phyloP scores from a whole-genome alignment of 2,888 invertebrate genomes.

The Alloscopus bannaensis region DNA sequence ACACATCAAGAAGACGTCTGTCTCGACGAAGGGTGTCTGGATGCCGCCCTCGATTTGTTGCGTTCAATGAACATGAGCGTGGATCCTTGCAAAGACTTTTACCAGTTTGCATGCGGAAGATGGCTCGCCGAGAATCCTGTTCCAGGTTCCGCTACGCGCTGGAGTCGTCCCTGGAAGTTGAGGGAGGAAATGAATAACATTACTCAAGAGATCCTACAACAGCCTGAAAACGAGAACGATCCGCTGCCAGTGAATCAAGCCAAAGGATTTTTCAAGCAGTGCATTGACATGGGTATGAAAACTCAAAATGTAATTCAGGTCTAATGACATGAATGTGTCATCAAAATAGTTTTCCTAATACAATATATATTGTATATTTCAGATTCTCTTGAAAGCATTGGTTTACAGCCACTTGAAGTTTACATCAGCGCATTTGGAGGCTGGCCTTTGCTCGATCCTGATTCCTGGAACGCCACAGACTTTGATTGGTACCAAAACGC shows the following conservation, averaged over 20 bases:
- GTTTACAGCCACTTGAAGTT: conserved; percentile 43
- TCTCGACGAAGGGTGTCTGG: conserved; percentile 55
- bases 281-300: conserved; percentile 57
- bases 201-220: conserved; percentile 67
- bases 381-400: conserved; percentile 59
- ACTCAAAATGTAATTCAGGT: too few relatives aligned
- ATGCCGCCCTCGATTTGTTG: conserved; percentile 64
- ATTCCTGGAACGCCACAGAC: conserved; percentile 37
- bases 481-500: conserved; percentile 56
- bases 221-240: conserved; percentile 50
- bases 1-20: conserved; percentile 44
- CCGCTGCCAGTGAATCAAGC: conserved; percentile 68
- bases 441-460: conserved; percentile 59
- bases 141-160: conserved; percentile 53
- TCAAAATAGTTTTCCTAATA: too few relatives aligned
- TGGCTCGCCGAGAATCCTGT: conserved; percentile 67
- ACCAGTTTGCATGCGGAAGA: conserved; percentile 71
- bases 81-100: conserved; percentile 70
- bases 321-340: too few relatives aligned
- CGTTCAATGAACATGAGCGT: conserved; percentile 66
- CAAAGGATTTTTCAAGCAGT: conserved; percentile 67
- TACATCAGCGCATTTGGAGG: conserved; percentile 57
- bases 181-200: conserved; percentile 58
- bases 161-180: conserved; percentile 65
- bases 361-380: too few relatives aligned